A percentile compares a stretch with the other conserved stretches of the same genome.
These are phyloP conservation scores for Blastomussa wellsi DNA, from an alignment of 92 coral and sea anemone species.

Conservation along the genomic window DNA sequence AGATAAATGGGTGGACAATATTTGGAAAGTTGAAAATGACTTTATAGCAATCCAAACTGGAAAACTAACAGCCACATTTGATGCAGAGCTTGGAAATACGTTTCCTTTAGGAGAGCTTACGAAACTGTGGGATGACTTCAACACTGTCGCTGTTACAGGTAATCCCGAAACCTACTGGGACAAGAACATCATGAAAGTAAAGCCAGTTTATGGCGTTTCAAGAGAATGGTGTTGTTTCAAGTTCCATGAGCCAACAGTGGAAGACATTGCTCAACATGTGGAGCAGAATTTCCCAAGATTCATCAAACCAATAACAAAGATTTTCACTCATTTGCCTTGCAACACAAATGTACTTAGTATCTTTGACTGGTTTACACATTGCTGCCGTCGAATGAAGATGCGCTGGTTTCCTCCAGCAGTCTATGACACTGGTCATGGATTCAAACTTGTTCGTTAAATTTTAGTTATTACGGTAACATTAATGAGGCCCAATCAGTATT, in stretches of 20 bases:
- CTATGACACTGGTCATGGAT: conserved; percentile 98
- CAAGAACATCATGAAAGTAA: conserved; percentile 67
- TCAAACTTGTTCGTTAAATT: conserved; percentile 74
- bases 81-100: conserved; percentile 75
- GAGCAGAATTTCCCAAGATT: conserved; percentile 92
- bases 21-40: conserved; percentile 76
- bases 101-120: conserved; percentile 94
- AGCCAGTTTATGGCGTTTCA: conserved; percentile 89
- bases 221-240: conserved; percentile 91
- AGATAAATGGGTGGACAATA: conserved; percentile 81
- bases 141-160: conserved; percentile 49
- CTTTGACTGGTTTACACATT: conserved; percentile 80
- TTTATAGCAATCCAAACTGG: conserved; percentile 94
- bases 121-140: conserved; percentile 81
- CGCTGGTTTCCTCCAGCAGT: conserved; percentile 95
- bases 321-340: conserved; percentile 88
- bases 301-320: conserved; percentile 90
- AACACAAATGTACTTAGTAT: conserved; percentile 79
- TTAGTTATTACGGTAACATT: neutral
- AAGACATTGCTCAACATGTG: conserved; percentile 89
- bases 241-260: conserved; percentile 93
- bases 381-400: conserved; percentile 87
- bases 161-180: conserved; percentile 62
- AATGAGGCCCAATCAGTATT: neutral
- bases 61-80: conserved; percentile 61